Base-by-base conservation (phyloP, 64 coral and sea anemone species). In the Montipora capricornis region DNA sequence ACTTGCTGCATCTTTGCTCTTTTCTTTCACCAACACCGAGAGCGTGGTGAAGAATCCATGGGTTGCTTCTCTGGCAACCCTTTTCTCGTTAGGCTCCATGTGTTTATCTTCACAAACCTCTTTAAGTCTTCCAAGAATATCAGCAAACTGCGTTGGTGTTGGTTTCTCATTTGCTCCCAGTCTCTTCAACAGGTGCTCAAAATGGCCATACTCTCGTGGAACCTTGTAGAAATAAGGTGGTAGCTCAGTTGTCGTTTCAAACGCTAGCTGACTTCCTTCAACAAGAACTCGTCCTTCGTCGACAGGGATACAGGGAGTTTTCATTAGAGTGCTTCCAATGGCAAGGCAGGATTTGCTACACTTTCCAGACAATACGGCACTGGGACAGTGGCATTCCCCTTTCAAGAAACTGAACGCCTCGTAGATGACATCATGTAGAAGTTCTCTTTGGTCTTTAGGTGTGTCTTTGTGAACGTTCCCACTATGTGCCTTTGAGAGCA, bases 141-240 rank as follows among this genome's bases (percentile, higher is more conserved):
- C 89, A 14, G 95, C 95, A 52, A 92, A 99, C 73, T 99, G 98
- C 17, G 75, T 49, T n/a, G 89, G 95, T 67, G 98, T 96, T 78
- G 98, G 95, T 89, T 94, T 94, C 55, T 99, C 98, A 70, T 94
- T 84, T 16, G 98, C 98, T 22, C 98, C 95, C 59, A 99, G 93
- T 26, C 95, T 90, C 80, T 99, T 99, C 7, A 99, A 46, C 17
- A 99, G 75, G 68, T 99, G 94, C 45, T 99, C 95, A 20, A 94
- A 92, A 53, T 96, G 95, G 70, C 89, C 91, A 75, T 96, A 94
- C 24, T 96, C 95, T 9, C 98, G 92, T 24, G 98, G 95, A 20
- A 99, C 92, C 62, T 96, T 96, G 75, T 96, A 99, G 15, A 99
- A 87, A 67, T 91, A 99, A 20, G 98, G 98, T 57, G 96, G 90